Evolutionary conservation across 2,797 vertebrate species (phyloP).

Genomic region (Leptatherina wallacei): DNA sequence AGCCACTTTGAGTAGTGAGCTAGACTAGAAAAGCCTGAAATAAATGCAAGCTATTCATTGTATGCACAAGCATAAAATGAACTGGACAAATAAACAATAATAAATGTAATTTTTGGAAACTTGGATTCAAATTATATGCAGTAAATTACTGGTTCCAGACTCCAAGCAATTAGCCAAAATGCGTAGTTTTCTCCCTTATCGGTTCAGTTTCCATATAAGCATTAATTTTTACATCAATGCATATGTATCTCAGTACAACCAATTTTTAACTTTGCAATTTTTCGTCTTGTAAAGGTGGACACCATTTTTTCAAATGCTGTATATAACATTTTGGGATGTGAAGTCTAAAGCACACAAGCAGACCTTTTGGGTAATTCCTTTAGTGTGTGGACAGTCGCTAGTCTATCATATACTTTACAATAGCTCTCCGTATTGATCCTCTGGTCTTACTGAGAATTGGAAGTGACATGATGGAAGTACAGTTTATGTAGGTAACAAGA

Average conservation of each 20-base stretch:
- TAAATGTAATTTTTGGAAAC: too few relatives aligned
- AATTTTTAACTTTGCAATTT: neutral
- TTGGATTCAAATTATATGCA: too few relatives aligned
- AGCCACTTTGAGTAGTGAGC: too few relatives aligned
- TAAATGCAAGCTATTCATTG: too few relatives aligned
- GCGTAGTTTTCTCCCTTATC: neutral
- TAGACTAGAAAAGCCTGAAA: too few relatives aligned
- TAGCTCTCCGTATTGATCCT: conserved; percentile 10
- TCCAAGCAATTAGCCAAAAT: neutral
- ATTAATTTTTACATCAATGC: neutral
- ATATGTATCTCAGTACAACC: neutral
- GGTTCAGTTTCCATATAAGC: neutral
- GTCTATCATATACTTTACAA: conserved; percentile 9
- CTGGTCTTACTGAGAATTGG: neutral
- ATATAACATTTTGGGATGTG: neutral
- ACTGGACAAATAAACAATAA: too few relatives aligned
- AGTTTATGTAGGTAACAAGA: conserved; percentile 8
- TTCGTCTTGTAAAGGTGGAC: neutral
- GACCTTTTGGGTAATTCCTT: neutral
- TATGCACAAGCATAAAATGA: too few relatives aligned
- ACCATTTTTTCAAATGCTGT: neutral
- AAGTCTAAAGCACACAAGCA: neutral
- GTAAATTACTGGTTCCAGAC: too few relatives aligned
- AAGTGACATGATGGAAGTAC: neutral
- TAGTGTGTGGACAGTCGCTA: conserved; percentile 5